These are phyloP conservation scores for Caenorhabditis latens DNA, from an alignment of 1,140 invertebrate species.

Conservation along the genomic window DNA sequence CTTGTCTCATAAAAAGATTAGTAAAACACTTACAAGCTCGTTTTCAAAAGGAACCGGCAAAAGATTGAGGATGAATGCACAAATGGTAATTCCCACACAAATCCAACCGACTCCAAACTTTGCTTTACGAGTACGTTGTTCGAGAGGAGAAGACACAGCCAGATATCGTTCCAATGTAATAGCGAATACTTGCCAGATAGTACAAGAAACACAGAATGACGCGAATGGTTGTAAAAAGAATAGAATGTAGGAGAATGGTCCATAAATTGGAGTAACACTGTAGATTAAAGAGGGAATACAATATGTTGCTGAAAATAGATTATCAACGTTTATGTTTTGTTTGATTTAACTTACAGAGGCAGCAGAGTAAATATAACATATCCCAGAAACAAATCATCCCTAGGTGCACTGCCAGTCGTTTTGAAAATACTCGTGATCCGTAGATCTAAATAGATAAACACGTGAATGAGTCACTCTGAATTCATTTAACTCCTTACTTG, in stretches of 20 bases:
- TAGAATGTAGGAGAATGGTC: slow-evolving; percentile 73
- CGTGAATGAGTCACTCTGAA: background rate
- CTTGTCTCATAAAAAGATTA: slow-evolving; percentile 43
- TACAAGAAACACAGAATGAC: slow-evolving; percentile 75
- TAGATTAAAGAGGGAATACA: slow-evolving; percentile 72
- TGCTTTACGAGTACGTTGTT: slow-evolving; percentile 75
- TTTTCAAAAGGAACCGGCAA: slow-evolving; percentile 74
- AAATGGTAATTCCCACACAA: slow-evolving; percentile 69
- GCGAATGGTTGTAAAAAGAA: slow-evolving; percentile 76
- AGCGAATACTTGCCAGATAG: slow-evolving; percentile 76
- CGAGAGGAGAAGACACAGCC: slow-evolving; percentile 72
- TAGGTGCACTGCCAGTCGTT: slow-evolving; percentile 73
- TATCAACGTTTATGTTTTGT: background rate
- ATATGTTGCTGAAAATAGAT: slow-evolving; percentile 66
- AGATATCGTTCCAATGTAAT: slow-evolving; percentile 75
- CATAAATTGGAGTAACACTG: slow-evolving; percentile 75
- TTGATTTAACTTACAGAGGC: slow-evolving; percentile 61
- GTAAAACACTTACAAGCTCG: slow-evolving; percentile 66
- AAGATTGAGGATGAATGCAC: slow-evolving; percentile 75
- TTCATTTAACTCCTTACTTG: slow-evolving; percentile 64
- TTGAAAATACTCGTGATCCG: slow-evolving; percentile 73
- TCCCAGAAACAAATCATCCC: slow-evolving; percentile 76
- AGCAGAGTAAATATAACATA: slow-evolving; percentile 69
- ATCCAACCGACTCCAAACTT: slow-evolving; percentile 73
- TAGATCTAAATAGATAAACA: slow-evolving; percentile 67